Conservation (phyloP, 2,888 invertebrate genomes). For the Cephus spinipes region DNA sequence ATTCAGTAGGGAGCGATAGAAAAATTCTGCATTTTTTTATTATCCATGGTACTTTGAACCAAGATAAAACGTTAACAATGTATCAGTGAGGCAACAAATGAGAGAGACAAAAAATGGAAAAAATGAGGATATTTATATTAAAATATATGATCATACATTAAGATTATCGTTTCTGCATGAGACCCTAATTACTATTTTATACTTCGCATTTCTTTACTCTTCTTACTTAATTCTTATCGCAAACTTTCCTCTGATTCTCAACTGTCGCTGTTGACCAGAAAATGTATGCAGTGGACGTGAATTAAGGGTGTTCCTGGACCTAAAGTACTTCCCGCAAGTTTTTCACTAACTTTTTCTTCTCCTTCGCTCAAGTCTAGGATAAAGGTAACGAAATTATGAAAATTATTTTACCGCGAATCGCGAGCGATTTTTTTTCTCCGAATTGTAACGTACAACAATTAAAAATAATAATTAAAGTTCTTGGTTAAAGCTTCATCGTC, state of each 20-base stretch:
- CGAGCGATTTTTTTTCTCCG: conserved; percentile 5
- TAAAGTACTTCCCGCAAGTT: background rate
- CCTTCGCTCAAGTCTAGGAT: background rate
- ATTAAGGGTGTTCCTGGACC: background rate
- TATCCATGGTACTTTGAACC: background rate
- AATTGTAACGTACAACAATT: background rate
- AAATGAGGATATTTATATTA: background rate
- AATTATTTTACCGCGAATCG: background rate
- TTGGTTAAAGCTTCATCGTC: background rate
- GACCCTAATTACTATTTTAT: background rate
- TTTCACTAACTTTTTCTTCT: background rate
- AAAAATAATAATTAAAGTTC: background rate
- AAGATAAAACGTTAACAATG: background rate
- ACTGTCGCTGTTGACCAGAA: background rate
- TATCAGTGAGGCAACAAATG: background rate
- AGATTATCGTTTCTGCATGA: background rate
- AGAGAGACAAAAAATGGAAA: background rate
- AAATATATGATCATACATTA: background rate
- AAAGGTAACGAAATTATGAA: background rate
- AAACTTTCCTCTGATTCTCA: background rate
- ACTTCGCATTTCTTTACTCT: background rate
- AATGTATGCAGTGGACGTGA: background rate
- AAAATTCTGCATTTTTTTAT: background rate
- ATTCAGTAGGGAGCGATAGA: background rate
- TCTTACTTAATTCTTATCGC: background rate